Conservation (phyloP, 2,113 vertebrate genomes). For the Microtus ochrogaster region DNA sequence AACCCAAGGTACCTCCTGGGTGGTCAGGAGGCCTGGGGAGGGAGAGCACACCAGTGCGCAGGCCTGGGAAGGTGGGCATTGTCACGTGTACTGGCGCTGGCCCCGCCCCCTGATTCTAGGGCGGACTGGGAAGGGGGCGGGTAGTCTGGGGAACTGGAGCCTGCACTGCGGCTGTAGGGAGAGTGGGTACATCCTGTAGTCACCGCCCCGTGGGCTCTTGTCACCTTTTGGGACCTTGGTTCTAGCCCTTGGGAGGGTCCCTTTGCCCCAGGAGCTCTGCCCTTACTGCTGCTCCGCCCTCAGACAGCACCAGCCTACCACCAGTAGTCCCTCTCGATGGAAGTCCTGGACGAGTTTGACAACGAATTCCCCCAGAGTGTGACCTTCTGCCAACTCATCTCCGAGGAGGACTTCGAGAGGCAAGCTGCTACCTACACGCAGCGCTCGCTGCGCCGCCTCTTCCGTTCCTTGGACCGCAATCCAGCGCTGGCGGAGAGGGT, state of each 20-base stretch:
- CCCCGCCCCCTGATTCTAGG: background rate
- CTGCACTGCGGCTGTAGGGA: background rate
- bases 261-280: background rate
- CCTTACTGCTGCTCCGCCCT: background rate
- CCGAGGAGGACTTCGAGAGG: conserved; percentile 80
- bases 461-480: conserved; percentile 71
- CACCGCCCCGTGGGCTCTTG: background rate
- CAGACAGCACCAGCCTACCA: background rate
- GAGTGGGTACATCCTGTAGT: background rate
- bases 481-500: conserved; percentile 74
- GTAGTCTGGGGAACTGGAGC: background rate
- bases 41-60: background rate
- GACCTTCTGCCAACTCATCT: conserved; percentile 82
- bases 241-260: background rate
- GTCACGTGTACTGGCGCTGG: conserved; percentile 26
- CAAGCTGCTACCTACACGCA: conserved; percentile 76
- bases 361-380: conserved; percentile 65
- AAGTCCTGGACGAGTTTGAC: conserved; percentile 82
- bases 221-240: background rate
- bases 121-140: no score
- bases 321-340: conserved; percentile 63
- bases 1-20: background rate
- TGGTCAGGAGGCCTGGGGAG: background rate
- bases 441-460: conserved; percentile 77
- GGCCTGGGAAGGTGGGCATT: conserved; percentile 24